A percentile compares a stretch with the other conserved stretches of the same genome.
Evolutionary conservation across 2,888 invertebrate species (phyloP).

Genomic region (Phania funesta): DNA sequence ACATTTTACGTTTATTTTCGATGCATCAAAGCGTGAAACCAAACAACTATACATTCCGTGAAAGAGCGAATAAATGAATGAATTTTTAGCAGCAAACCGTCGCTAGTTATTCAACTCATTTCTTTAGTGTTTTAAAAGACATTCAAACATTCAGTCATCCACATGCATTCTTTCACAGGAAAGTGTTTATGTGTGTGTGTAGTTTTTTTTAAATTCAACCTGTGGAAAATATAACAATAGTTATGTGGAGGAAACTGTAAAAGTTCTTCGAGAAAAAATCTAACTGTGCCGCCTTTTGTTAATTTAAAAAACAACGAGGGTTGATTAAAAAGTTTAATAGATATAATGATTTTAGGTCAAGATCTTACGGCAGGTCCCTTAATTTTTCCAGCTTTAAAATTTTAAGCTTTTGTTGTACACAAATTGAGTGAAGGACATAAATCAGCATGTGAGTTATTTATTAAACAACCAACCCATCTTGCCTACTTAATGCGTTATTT

Average conservation of each 20-base stretch:
- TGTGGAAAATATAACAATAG: slow-evolving; percentile 1
- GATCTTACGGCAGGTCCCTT: no score
- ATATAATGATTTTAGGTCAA: no score
- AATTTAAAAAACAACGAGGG: background rate
- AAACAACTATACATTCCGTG: slow-evolving; percentile 45
- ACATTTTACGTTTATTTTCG: slow-evolving; percentile 41
- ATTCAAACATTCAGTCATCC: slow-evolving; percentile 11
- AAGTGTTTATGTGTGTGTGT: background rate
- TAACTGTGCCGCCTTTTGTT: background rate
- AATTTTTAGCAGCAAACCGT: slow-evolving; percentile 22
- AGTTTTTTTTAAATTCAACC: no score
- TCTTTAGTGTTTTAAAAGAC: background rate
- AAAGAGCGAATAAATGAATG: slow-evolving; percentile 17
- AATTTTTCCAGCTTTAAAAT: no score
- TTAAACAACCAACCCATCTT: no score
- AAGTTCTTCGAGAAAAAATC: background rate
- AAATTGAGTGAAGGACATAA: no score
- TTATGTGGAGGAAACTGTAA: background rate
- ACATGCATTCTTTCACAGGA: slow-evolving; percentile 5
- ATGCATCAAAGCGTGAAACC: slow-evolving; percentile 54
- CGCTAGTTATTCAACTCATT: background rate
- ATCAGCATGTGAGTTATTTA: no score
- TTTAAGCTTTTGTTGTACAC: no score
- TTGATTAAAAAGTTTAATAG: background rate
- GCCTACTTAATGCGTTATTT: no score